A percentile compares a stretch with the other conserved stretches of the same genome.
These are phyloP conservation scores for Puntigrus tetrazona DNA, from an alignment of 2,113 vertebrate genomes.

Conservation along the genomic window DNA sequence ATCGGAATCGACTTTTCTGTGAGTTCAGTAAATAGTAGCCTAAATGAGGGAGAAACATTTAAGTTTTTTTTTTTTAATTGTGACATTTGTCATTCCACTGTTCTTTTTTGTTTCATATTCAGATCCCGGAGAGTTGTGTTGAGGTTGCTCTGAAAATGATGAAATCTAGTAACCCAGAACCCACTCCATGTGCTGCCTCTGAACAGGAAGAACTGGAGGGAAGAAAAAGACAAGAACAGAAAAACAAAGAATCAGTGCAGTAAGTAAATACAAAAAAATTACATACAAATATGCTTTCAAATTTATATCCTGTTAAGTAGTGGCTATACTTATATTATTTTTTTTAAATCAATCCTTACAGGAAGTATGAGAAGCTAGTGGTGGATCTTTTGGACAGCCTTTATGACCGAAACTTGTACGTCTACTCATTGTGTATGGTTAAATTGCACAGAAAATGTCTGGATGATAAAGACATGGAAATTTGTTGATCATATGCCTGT, in stretches of 20 bases:
- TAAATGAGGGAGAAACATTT: not conserved
- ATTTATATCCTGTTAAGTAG: not conserved
- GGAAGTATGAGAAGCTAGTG: slow-evolving; percentile 89
- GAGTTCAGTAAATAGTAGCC: slow-evolving; percentile 63
- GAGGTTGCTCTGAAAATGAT: slow-evolving; percentile 80
- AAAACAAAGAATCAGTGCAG: slow-evolving; percentile 85
- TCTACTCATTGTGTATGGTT: slow-evolving; percentile 38
- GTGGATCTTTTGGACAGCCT: slow-evolving; percentile 84
- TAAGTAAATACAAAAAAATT: slow-evolving; percentile 65
- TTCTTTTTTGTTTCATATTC: slow-evolving; percentile 7
- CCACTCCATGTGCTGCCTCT: slow-evolving; percentile 66
- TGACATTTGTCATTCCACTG: not conserved
- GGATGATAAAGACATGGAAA: not conserved
- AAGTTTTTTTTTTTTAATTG: no score
- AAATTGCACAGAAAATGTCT: slow-evolving; percentile 17
- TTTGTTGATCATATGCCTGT: not conserved
- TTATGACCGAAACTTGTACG: slow-evolving; percentile 91
- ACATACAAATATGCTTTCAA: not conserved
- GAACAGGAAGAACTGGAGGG: slow-evolving; percentile 80
- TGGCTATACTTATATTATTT: not conserved
- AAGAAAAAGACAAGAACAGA: slow-evolving; percentile 79
- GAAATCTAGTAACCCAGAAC: slow-evolving; percentile 70
- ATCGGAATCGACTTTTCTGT: slow-evolving; percentile 91
- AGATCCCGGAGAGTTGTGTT: slow-evolving; percentile 84
- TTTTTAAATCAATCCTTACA: slow-evolving; percentile 65